Base-by-base conservation (phyloP, 2,113 vertebrate species). In the Vulpes ferrilata region DNA sequence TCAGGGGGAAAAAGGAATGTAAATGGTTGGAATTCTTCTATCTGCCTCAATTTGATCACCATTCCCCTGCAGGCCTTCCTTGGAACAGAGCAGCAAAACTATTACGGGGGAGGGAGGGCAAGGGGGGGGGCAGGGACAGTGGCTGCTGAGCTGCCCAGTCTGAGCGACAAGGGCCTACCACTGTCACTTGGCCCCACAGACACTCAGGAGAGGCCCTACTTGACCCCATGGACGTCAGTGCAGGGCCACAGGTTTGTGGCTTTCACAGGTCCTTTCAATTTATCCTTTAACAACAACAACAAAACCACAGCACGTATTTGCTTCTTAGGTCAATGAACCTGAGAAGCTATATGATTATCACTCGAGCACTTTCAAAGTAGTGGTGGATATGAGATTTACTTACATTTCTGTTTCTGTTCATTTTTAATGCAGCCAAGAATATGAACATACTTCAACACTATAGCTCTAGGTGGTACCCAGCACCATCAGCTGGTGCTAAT, bases 371-470 rank as follows among this genome's bases (percentile, higher is more conserved):
- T 86, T 91, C 85, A 90, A 81, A 80, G 73, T 79, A 23, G 30
- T 23, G 35, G 1, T 43, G 19, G 95, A 90, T 76, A 19, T 67
- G 67, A 93, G 84, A 67, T 82, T 23, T 73, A 76, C 92, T 97
- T 80, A 92, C 38, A 43, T 86, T 89, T 90, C 32, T 30, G 23
- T 76, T 90, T 78, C 59, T 90, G 48, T 92, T 98, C 16, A 79
- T 86, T 97, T 96, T 90, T 92, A 95, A 69, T 48, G 95, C 5
- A 13, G 62, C 35, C 59, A 55, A 96, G 35, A 95, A 78, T 84
- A 88, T 85, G 15, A 53, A 2, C 74, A 76, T 62, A 64, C 60
- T 71, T 96, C 43, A 92, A 91, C 55, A 69, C 2, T 83, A 38
- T 43, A n/a, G 87, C 91, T 97, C 62, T 88, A 35, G 51, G 43